Evolutionary conservation across 64 coral and sea anemone genomes (phyloP), one percentile per base, ranked within the genome.

Genomic region (Pocillopora verrucosa): DNA sequence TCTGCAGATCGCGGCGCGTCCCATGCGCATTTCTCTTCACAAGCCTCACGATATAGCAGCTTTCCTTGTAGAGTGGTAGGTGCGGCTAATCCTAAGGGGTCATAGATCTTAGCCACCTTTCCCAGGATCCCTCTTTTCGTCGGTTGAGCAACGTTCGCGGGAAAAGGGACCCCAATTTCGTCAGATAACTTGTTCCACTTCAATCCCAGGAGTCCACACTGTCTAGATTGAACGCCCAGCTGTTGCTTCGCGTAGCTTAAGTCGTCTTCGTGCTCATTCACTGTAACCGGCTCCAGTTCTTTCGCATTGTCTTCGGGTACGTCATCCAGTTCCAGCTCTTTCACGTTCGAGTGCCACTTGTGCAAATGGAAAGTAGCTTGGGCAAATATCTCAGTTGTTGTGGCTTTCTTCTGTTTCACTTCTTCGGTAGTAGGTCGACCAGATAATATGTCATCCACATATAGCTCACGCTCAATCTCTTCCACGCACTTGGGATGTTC

Each of bases 401-500:
- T 77, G 63, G 45, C 34, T 45, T 89, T 89, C 37, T 80, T 64
- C 56, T 89, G 51, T 64, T 73, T 38, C 24, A 65, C 88, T 80
- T 89, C 59, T 35, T 35, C 57, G 37, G 81, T 41, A 77, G 88
- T 89, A n/a, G 77, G 76, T 37, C 37, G 63, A 22, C 88, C 51
- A 45, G 76, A 77, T 30, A 80, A 80, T 26, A 89, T 62, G 36
- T 89, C 76, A 15, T 80, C 77, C 58, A 89, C 76, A 37, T 89
- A 89, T 7, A 89, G 77, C 36, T 77, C 58, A 63, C 64, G 45
- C 22, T 64, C 36, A 65, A 90, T 82, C 77, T 90, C 88, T 2
- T 36, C 51, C 35, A 90, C 88, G 37, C 88, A 82, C 35, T 82
- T 45, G 34, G 78, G 77, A 58, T 59, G 63, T 58, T 34, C 16